phyloP scores from a whole-genome alignment of 1,140 invertebrate species.

The Neodiprion lecontei region DNA sequence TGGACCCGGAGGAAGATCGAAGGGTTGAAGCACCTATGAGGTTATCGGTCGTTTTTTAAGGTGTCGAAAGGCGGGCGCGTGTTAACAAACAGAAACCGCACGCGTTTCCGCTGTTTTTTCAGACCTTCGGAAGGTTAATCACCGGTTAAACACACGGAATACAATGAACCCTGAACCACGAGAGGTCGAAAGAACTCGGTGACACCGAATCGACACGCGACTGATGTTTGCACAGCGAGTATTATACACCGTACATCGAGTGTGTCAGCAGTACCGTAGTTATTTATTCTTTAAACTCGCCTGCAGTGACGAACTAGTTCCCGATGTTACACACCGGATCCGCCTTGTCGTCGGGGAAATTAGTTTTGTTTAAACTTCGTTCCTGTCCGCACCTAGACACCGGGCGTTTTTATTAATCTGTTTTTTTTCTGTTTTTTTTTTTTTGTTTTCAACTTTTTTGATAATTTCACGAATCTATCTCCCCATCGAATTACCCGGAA shows the following conservation, averaged over 20 bases:
- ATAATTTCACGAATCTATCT: no score
- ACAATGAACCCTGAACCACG: not conserved
- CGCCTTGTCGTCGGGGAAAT: no score
- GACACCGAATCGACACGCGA: not conserved
- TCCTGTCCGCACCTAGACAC: no score
- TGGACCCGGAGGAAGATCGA: not conserved
- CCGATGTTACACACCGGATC: no score
- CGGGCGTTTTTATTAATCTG: no score
- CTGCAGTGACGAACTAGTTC: not conserved
- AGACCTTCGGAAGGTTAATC: not conserved
- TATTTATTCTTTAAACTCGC: not conserved
- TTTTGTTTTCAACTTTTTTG: no score
- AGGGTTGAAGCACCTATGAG: slow-evolving; percentile 26
- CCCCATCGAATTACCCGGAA: no score
- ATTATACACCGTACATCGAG: not conserved
- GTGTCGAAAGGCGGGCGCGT: no score
- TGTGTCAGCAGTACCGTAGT: not conserved
- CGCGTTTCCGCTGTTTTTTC: not conserved
- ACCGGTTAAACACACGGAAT: not conserved
- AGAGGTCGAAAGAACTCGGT: not conserved
- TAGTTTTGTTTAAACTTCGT: no score
- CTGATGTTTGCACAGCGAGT: not conserved
- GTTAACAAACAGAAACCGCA: not conserved
- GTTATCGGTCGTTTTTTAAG: slow-evolving; percentile 21
- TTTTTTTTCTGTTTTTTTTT: no score